phyloP scores from a whole-genome alignment of 2,888 invertebrate species.

The Cerastis rubricosa region DNA sequence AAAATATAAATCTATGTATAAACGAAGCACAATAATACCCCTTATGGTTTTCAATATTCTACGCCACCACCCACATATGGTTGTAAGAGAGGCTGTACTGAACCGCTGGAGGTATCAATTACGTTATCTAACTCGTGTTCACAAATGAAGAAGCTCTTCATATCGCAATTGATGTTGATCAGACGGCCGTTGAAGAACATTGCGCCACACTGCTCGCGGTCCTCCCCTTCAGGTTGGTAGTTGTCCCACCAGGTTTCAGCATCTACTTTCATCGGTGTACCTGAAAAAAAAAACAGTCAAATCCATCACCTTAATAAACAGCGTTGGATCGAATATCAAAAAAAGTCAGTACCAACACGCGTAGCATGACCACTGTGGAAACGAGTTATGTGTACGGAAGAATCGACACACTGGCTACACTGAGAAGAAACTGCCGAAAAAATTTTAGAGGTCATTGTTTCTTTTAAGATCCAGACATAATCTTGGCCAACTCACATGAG shows the following conservation, averaged over 20 bases:
- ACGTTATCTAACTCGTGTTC: slow-evolving; percentile 74
- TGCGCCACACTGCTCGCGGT: slow-evolving; percentile 77
- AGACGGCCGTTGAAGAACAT: too few species aligned
- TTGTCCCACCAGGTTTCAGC: slow-evolving; percentile 12
- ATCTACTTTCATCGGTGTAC: slow-evolving; percentile 7
- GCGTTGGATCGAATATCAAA: neutral
- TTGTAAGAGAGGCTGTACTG: neutral
- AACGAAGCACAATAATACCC: too few species aligned
- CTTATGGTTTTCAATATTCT: neutral
- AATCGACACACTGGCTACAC: too few species aligned
- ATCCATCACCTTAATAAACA: neutral
- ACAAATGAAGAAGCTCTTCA: slow-evolving; percentile 80
- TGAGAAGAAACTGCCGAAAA: too few species aligned
- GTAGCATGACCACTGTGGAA: too few species aligned
- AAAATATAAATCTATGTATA: too few species aligned
- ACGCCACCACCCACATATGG: slow-evolving; percentile 4
- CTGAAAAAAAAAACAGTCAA: slow-evolving; percentile 4
- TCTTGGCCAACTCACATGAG: too few species aligned
- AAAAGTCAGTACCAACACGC: too few species aligned
- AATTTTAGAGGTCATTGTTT: too few species aligned
- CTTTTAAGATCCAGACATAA: too few species aligned
- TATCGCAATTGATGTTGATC: slow-evolving; percentile 76
- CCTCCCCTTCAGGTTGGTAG: slow-evolving; percentile 8
- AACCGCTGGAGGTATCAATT: neutral
- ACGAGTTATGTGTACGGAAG: too few species aligned